Conservation (phyloP, 2,113 vertebrate species). For the Ranitomeya variabilis region DNA sequence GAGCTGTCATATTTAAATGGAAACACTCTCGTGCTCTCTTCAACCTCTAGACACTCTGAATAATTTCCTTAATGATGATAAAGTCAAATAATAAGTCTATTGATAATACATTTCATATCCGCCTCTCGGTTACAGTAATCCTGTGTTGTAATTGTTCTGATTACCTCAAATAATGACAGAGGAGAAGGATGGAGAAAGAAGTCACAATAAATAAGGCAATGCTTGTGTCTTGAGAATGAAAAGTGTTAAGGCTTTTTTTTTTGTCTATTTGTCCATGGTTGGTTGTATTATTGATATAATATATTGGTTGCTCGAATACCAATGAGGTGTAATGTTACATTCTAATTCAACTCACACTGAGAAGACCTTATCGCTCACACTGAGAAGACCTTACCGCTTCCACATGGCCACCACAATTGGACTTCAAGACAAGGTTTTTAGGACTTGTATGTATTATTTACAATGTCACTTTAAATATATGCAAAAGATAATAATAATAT, state of each 20-base stretch:
- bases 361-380: background rate
- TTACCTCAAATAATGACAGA: slow-evolving; percentile 69
- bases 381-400: background rate
- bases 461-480: background rate
- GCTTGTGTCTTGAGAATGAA: background rate
- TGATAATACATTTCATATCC: slow-evolving; percentile 66
- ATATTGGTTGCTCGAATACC: background rate
- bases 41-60: slow-evolving; percentile 73
- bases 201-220: slow-evolving; percentile 25
- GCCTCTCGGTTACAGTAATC: slow-evolving; percentile 68
- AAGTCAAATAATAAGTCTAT: slow-evolving; percentile 73
- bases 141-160: slow-evolving; percentile 73
- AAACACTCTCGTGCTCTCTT: slow-evolving; percentile 78
- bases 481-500: background rate
- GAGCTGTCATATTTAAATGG: slow-evolving; percentile 80
- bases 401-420: background rate
- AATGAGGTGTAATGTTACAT: background rate
- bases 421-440: background rate
- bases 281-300: background rate
- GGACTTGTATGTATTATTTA: background rate
- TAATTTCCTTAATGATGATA: slow-evolving; percentile 73
- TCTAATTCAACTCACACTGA: background rate
- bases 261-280: background rate
- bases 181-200: slow-evolving; percentile 57
- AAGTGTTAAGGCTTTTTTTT: background rate